Evolutionary conservation across 2,797 vertebrate genomes (phyloP).

Genomic region (Xenopus petersii): DNA sequence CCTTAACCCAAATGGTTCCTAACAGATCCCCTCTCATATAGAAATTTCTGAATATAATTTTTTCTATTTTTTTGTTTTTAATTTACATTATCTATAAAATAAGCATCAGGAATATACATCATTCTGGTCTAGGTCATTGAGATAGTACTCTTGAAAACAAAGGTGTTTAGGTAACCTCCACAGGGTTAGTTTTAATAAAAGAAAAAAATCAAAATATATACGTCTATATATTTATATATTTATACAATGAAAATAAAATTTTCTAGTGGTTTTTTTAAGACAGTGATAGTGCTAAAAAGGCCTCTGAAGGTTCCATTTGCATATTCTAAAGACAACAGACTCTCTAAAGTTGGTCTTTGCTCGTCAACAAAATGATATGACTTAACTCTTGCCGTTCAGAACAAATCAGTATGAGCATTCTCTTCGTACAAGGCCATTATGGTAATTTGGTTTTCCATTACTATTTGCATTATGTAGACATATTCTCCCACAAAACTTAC

Average conservation of each 20-base stretch:
- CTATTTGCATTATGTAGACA: too few relatives aligned
- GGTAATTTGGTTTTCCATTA: constrained; percentile 3
- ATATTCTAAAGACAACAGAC: constrained; percentile 24
- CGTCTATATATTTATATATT: constrained; percentile 44
- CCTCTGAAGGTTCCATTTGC: constrained; percentile 16
- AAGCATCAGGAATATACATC: background rate
- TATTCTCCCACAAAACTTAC: too few relatives aligned
- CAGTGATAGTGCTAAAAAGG: constrained; percentile 51
- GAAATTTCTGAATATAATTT: background rate
- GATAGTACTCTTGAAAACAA: background rate
- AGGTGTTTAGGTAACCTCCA: constrained; percentile 49
- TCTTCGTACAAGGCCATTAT: constrained; percentile 1
- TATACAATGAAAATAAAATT: constrained; percentile 37
- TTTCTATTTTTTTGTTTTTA: background rate
- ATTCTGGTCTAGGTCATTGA: constrained; percentile 22
- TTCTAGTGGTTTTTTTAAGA: constrained; percentile 49
- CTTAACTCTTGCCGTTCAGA: background rate
- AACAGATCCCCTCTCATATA: background rate
- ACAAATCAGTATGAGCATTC: too few relatives aligned
- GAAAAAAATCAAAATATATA: constrained; percentile 43
- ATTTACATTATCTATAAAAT: constrained; percentile 3
- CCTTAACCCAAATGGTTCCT: background rate
- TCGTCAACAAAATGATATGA: constrained; percentile 3
- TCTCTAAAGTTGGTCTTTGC: constrained; percentile 19
- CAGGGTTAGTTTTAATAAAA: constrained; percentile 46